Evolutionary conservation across 2,888 invertebrate species (phyloP), one percentile per base, ranked within the genome.

Genomic region (Cheilosia vernalis): DNA sequence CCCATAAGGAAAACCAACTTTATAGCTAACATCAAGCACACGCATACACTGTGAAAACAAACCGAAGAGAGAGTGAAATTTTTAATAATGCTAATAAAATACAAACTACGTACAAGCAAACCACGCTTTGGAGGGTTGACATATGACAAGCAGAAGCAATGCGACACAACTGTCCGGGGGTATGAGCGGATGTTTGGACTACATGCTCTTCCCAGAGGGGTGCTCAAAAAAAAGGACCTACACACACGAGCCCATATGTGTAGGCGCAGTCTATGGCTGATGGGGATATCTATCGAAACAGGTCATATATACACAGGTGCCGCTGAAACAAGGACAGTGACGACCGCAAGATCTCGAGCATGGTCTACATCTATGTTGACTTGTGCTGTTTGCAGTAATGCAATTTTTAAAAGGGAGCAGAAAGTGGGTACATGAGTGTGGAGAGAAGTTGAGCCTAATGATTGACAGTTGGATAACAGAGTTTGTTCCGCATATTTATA

Each of bases 1-100:
- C 47, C 13, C 49, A 58, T 60, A 72, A 17, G 47, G 70, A 61
- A 67, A 33, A 27, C 58, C 49, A 77, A 69, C 63, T 76, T 64
- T 60, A 80, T 67, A 44, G 47, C 53, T 37, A 27, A 55, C 67
- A 42, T 55, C 47, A 44, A 61, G 37, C 64, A 63, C 77, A 66
- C 82, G 70, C 64, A 53, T 30, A 30, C 21, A 60, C 44, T 69
- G 42, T 44, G 47, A 40, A 17, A 47, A 19, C 40, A 72, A 73
- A 74, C 67, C 19, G 40, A 44, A 61, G 42, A 49, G 51, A 81
- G 63, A 69, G 63, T 27, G 49, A 30, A 74, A 60, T 37, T 73
- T 60, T 70, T 66, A 76, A 76, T 70, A 81, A 66, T 55, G 61
- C 19, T 60, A 76, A 64, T 64, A 76, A 76, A 69, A 42, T 64